phyloP scores from a whole-genome alignment of 2,797 vertebrate genomes.

The Crocidura indochinensis region DNA sequence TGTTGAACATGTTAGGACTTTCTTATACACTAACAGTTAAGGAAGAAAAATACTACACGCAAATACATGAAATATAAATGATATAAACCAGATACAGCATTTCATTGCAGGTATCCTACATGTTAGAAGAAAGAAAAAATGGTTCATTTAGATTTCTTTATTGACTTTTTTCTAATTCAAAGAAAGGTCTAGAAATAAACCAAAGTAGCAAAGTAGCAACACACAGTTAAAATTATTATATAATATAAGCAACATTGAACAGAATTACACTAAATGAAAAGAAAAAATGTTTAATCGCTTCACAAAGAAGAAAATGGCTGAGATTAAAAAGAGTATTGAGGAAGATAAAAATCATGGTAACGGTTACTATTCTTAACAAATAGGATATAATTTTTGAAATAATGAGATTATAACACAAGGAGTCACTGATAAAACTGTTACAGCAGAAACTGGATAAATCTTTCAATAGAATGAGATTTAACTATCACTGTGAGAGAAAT shows the following conservation, averaged over 20 bases:
- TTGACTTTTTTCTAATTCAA: too few species aligned
- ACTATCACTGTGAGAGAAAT: slow-evolving; percentile 81
- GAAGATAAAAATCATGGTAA: slow-evolving; percentile 77
- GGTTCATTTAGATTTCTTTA: slow-evolving; percentile 57
- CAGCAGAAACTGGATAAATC: slow-evolving; percentile 80
- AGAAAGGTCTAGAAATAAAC: slow-evolving; percentile 16
- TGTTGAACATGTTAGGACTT: neutral
- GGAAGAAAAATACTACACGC: slow-evolving; percentile 10
- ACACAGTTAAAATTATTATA: slow-evolving; percentile 58
- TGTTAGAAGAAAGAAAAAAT: slow-evolving; percentile 38
- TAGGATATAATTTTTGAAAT: slow-evolving; percentile 82
- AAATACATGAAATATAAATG: slow-evolving; percentile 51
- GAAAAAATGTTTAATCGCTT: slow-evolving; percentile 74
- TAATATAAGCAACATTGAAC: slow-evolving; percentile 56
- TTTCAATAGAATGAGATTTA: slow-evolving; percentile 84
- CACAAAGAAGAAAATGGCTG: slow-evolving; percentile 63
- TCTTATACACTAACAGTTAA: slow-evolving; percentile 50
- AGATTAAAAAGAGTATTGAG: slow-evolving; percentile 67
- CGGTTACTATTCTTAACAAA: slow-evolving; percentile 80
- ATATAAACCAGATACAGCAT: slow-evolving; percentile 27
- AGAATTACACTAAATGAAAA: slow-evolving; percentile 65
- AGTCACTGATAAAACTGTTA: slow-evolving; percentile 82
- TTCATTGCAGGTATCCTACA: slow-evolving; percentile 36
- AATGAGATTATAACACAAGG: slow-evolving; percentile 85
- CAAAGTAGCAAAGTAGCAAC: slow-evolving; percentile 71